Conservation (phyloP, 2,113 vertebrate genomes). For the Aramus guarauna region DNA sequence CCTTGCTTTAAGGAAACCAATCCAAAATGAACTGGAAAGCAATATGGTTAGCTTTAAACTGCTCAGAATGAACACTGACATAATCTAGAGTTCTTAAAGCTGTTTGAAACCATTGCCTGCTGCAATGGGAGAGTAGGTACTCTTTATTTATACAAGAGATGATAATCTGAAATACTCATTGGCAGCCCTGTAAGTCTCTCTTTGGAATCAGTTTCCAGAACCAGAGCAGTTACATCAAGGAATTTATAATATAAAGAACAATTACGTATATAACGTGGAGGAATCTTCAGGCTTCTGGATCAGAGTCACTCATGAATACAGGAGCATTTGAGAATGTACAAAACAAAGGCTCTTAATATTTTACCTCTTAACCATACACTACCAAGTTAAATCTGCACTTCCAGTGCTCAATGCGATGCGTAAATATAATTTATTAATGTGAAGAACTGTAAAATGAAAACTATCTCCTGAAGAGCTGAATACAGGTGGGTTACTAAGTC, state of each 20-base stretch:
- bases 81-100: not conserved
- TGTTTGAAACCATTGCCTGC: not conserved
- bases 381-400: not conserved
- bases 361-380: not conserved
- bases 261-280: rapidly evolving
- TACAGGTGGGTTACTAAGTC: not conserved
- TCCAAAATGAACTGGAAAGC: not conserved
- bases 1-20: not conserved
- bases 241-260: not conserved
- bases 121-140: not conserved
- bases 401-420: not conserved
- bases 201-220: not conserved
- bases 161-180: not conserved
- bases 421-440: not conserved
- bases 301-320: not conserved
- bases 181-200: not conserved
- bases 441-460: not conserved
- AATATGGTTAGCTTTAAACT: not conserved
- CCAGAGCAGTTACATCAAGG: not conserved
- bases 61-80: not conserved
- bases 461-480: not conserved
- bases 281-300: not conserved
- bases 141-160: not conserved
- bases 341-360: not conserved
- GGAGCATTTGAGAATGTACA: not conserved